Base-by-base conservation (phyloP, 2,113 vertebrate species). In the Thermophis baileyi region DNA sequence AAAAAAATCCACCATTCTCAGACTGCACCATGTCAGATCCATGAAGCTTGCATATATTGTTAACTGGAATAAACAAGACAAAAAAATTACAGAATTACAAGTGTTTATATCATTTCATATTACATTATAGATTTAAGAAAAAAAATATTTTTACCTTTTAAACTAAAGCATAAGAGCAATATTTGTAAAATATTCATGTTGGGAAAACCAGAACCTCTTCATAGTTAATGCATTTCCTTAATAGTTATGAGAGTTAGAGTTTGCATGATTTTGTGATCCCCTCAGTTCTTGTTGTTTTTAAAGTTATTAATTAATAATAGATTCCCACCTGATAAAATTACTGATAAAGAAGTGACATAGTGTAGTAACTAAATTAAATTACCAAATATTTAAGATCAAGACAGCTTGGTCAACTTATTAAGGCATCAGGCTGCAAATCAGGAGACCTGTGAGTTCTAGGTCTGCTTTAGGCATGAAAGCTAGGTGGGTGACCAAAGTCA, bases 21-120 rank as follows among this genome's bases (percentile, higher is more conserved):
- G 97, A 96, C 96, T 94, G 96, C 94, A 97, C 98, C 97, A 98
- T 98, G 96, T 96, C 95, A 95, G 93, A 97, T 98, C 98, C 97
- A 97, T 95, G 88, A 97, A 96, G 96, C 93, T 93, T 92, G 96
- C 96, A 98, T 97, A 98, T 93, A 96, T 96, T 98, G 98, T 99
- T 99, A 99, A 98, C 99, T 99, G 98, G 90, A 99, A 98, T 89
- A 96, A 94, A 97, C 96, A 92, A 91, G 10, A 55, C 57, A 69
- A 96, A 95, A 85, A 90, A 96, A 95, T n/a, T n/a, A 97, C 92
- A 85, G 47, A 86, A 91, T 91, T 90, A 93, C 0, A 0, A 46
- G 49, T 69, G n/a, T 85, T 10, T 44, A 7, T n/a, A 55, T 86
- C 46, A 57, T 30, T 55, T 46, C 24, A 4, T 20, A 89, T 74